Base-by-base conservation (phyloP, 2,888 invertebrate species). In the Neria commutata region DNA sequence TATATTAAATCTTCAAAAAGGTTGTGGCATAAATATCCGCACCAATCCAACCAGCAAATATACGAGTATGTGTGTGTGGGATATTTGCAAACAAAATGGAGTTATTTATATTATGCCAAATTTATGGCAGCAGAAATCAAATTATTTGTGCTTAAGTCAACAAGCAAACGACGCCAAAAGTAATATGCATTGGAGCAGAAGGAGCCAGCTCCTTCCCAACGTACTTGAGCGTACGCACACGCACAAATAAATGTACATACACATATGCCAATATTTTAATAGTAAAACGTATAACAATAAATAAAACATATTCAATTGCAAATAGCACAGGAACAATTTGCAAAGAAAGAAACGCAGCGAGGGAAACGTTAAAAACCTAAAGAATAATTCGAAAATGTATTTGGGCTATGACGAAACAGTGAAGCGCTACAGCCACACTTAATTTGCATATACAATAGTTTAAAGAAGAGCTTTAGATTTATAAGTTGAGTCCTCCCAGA, bases 231-330 rank as follows among this genome's bases (percentile, higher is more conserved):
- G 29, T 19, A 21, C 40, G 54, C 33, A 57, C 33, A 49, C 52
- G 61, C 34, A 58, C 42, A 48, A 26, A 46, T 52, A 64, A 62
- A 60, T 66, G 63, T 60, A 58, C 63, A 66, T 64, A 65, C 60
- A 58, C 63, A 66, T 64, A 65, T 60, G 64, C 67, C 66, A 73
- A 69, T 72, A 74, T 74, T 72, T 76, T 75, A 75, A 75, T 76
- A 75, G 75, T 73, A 73, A 68, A 69, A 73, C 69, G 76, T 72
- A 73, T 67, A 69, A 71, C 71, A 69, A 73, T 75, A 75, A 75
- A 76, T 76, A 75, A 73, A 73, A 67, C 64, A 67, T 71, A 76
- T 74, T 70, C 71, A 73, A 73, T 75, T 71, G 70, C 63, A 58
- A 60, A 51, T 53, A 54, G 57, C 17, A 16, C 16, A 33, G 33